Percentiles rank a stretch among this genome's conserved stretches.
phyloP scores from a whole-genome alignment of 2,888 invertebrate species.

The Amblyjoppa proteus region DNA sequence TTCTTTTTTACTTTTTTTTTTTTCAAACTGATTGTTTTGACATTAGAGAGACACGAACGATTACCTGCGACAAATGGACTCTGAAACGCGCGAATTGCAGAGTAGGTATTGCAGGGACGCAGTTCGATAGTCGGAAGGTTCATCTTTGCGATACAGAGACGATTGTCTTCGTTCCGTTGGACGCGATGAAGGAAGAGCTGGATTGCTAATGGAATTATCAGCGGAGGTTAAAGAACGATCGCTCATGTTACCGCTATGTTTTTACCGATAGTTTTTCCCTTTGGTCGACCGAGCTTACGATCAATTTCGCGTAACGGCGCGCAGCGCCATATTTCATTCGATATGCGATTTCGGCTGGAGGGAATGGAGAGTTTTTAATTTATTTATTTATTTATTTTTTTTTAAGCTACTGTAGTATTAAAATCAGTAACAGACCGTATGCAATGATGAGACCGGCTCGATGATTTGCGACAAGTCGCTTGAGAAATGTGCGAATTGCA shows the following conservation, averaged over 20 bases:
- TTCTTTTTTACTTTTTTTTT: too few species aligned
- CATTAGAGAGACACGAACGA: too few species aligned
- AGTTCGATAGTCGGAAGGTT: neutral
- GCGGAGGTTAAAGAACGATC: neutral
- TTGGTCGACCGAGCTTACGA: constrained; percentile 40
- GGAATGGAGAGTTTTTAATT: too few species aligned
- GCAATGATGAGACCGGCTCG: too few species aligned
- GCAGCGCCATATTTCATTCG: constrained; percentile 27
- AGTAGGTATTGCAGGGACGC: too few species aligned
- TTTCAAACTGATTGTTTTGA: too few species aligned
- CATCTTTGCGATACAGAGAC: neutral
- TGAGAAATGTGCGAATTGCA: neutral
- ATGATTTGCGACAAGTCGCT: too few species aligned
- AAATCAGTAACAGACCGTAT: too few species aligned
- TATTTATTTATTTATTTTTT: too few species aligned
- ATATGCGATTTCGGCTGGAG: neutral
- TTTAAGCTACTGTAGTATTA: too few species aligned
- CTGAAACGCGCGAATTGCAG: neutral
- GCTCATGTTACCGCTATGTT: neutral
- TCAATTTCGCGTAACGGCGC: neutral
- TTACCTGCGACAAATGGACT: too few species aligned
- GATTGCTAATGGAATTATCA: neutral
- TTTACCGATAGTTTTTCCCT: constrained; percentile 3
- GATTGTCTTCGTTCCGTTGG: neutral
- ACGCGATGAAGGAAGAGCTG: neutral